Base-by-base conservation (phyloP, 2,797 vertebrate genomes). In the Scomberomorus guttatus region DNA sequence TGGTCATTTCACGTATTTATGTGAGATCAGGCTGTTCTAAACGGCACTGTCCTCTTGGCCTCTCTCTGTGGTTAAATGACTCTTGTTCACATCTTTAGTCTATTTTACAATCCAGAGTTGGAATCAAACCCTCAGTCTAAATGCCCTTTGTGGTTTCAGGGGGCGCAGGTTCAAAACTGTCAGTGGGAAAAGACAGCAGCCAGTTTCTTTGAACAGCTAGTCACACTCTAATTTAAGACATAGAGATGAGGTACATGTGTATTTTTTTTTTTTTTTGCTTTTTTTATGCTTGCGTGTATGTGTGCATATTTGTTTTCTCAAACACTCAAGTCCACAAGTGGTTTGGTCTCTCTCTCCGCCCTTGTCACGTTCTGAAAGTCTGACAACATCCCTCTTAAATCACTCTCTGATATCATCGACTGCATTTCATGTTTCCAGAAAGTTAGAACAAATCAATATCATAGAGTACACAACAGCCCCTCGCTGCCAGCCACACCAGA, bases 361-460 rank as follows among this genome's bases (percentile, higher is more conserved):
- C 83, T 85, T 82, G 86, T 82, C 57, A 66, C 60, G 42, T 86
- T 86, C 81, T 86, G 42, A 83, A 75, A 65, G 60, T 69, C 84
- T 72, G 87, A 93, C 87, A 88, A 65, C 73, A 77, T 90, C 75
- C 55, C 85, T 79, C 72, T 92, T 64, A 88, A 90, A 93, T 85
- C 80, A 85, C 74, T 54, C 52, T 54, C 82, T 84, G 81, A 87
- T 77, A 84, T 88, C 68, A 85, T 80, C 54, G 32, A 68, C 79
- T 80, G 69, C 63, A 68, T 81, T 79, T 68, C 70, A 82, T 67
- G 75, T 89, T 87, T 87, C 82, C 64, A 84, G 66, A 79, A 84
- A 87, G 81, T 85, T 77, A 37, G 57, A 86, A 84, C 79, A 91
- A 94, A 93, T 92, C 85, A 78, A 59, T 72, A 73, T 79, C 29